Percentiles rank a stretch among this genome's conserved stretches.
Conservation (phyloP, 1,140 invertebrate genomes). For the Trinorchestia longiramus region DNA sequence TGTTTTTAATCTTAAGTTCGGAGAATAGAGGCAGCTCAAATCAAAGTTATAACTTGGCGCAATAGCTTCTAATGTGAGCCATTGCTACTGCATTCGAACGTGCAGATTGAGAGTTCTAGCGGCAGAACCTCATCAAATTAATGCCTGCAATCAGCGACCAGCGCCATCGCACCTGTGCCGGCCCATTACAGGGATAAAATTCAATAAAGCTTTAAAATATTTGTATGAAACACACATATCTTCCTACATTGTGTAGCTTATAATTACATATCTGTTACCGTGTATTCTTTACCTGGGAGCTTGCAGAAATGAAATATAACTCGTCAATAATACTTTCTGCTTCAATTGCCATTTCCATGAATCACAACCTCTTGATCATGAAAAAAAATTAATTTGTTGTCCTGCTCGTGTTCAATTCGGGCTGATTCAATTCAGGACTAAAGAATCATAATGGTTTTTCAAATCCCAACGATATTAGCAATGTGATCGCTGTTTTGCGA, state of each 20-base stretch:
- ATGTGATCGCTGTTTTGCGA: no score
- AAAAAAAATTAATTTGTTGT: background rate
- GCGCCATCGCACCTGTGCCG: background rate
- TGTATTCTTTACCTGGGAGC: background rate
- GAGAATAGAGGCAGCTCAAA: background rate
- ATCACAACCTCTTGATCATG: background rate
- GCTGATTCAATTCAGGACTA: background rate
- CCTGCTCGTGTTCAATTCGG: background rate
- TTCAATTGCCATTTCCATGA: background rate
- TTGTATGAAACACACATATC: background rate
- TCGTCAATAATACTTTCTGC: background rate
- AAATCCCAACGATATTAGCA: background rate
- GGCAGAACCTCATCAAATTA: background rate
- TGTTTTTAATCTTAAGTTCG: background rate
- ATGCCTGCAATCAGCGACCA: background rate
- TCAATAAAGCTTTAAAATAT: background rate
- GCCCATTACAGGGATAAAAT: background rate
- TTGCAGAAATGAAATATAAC: background rate
- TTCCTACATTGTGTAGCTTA: background rate
- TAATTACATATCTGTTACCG: background rate
- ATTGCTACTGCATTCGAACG: background rate
- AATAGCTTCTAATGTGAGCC: background rate
- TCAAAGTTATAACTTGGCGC: background rate
- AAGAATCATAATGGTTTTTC: background rate
- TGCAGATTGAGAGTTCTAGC: background rate